These are phyloP conservation scores for Pandemis cinnamomeana DNA, from an alignment of 2,888 invertebrate species.

Conservation along the genomic window DNA sequence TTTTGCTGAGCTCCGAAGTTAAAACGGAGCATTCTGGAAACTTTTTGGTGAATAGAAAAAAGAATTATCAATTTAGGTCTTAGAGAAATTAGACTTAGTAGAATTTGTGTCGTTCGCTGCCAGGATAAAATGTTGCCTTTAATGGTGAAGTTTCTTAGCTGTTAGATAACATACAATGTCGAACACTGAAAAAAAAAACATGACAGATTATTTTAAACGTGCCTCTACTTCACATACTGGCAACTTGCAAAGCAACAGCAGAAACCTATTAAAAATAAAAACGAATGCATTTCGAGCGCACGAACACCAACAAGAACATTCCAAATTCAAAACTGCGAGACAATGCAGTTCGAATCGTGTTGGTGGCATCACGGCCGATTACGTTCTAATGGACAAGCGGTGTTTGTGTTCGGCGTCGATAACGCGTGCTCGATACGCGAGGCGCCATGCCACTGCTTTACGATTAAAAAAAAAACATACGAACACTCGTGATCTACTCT, in stretches of 20 bases:
- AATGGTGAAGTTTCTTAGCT: no score
- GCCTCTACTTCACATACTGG: not conserved
- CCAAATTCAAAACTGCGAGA: slow-evolving; percentile 68
- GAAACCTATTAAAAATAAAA: slow-evolving; percentile 3
- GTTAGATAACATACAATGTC: not conserved
- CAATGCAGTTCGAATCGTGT: slow-evolving; percentile 74
- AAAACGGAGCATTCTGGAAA: not conserved
- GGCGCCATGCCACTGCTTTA: slow-evolving; percentile 82
- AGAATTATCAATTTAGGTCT: no score
- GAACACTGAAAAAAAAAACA: not conserved
- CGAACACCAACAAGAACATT: slow-evolving; percentile 51
- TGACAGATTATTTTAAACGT: not conserved
- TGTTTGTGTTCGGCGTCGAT: slow-evolving; percentile 80
- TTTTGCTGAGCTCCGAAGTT: not conserved
- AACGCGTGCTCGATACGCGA: slow-evolving; percentile 78
- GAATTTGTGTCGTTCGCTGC: no score
- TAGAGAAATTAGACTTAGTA: no score
- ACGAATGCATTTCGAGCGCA: slow-evolving; percentile 14
- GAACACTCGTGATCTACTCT: slow-evolving; percentile 65
- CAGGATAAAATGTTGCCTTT: not conserved
- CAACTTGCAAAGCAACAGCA: slow-evolving; percentile 8
- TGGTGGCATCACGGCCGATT: slow-evolving; percentile 83
- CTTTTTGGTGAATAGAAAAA: not conserved
- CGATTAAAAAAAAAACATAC: slow-evolving; percentile 51
- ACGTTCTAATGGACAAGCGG: slow-evolving; percentile 84